Evolutionary conservation across 2,888 invertebrate species (phyloP), one percentile per base, ranked within the genome.

Genomic region (Cosmorhoe ocellata): DNA sequence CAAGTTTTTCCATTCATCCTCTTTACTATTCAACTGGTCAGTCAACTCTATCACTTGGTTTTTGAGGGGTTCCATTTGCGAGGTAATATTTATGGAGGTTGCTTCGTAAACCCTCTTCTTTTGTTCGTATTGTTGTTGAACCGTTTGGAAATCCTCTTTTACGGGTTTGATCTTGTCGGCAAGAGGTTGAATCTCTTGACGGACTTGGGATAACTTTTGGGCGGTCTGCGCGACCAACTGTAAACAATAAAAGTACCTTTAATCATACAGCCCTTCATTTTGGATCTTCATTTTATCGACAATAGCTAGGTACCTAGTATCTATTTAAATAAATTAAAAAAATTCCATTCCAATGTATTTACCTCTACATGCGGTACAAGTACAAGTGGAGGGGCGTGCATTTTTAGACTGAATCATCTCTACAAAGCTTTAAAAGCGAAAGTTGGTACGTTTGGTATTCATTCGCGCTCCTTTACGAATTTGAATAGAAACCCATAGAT

Each of bases 21-120:
- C 92, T 64, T 84, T 89, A 28, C 62, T 82, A 71, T 84, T 88
- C 69, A 93, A 80, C 43, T 82, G 81, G 53, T 91, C 90, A 52
- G 90, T 89, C 58, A 92, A 71, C 63, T 91, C 89, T 55, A 90
- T 89, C 39, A 92, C 91, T 67, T 86, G 82, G 48, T 85, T 84
- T 63, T 91, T 91, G 12, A 92, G 67, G 55, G 92, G 91, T 54
- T 92, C 91, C 83, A 91, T 86, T 77, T 91, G 90, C 1, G 90
- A 89, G 9, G 87, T 84, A 59, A 91, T 86, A 65, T 90, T 91
- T 62, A 90, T 90, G 18, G 93, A 91, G 44, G 93, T 91, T 2
- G 93, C 92, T 73, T 95, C 94, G 71, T 94, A 95, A 14, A 92
- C 77, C 58, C 91, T 75, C 76, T 95, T 95, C 81, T 92, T 93